phyloP scores from a whole-genome alignment of 1,140 invertebrate species.

The Andrena cerasifolii region DNA sequence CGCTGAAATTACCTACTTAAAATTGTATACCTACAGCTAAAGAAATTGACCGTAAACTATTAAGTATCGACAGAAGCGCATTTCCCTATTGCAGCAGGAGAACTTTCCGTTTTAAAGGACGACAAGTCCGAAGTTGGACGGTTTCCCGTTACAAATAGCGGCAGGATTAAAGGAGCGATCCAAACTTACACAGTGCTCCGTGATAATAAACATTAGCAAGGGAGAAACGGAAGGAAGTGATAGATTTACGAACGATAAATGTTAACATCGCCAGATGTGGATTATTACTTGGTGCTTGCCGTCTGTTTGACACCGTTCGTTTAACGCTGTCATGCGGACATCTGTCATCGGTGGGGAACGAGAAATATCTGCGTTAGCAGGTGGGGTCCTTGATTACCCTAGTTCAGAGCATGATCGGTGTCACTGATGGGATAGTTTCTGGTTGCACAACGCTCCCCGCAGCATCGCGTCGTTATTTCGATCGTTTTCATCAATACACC shows the following conservation, averaged over 20 bases:
- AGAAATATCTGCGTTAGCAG: conserved; percentile 30
- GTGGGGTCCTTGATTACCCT: conserved; percentile 22
- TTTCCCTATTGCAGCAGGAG: too few species aligned
- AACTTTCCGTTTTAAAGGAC: too few species aligned
- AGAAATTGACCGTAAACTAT: too few species aligned
- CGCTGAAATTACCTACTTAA: too few species aligned
- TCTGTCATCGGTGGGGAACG: neutral
- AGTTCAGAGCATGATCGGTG: neutral
- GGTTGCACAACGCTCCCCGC: neutral
- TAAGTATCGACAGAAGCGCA: too few species aligned
- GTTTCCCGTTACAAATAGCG: too few species aligned
- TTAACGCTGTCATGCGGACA: conserved; percentile 8
- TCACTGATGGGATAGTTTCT: neutral
- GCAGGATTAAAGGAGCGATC: too few species aligned
- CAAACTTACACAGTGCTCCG: too few species aligned
- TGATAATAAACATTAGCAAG: neutral
- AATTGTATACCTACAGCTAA: too few species aligned
- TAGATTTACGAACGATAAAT: neutral
- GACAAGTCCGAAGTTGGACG: too few species aligned
- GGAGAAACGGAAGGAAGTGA: neutral
- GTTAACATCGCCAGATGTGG: neutral
- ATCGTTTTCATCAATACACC: too few species aligned
- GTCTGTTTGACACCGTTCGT: neutral
- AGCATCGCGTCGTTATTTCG: neutral
- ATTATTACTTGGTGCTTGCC: neutral